Evolutionary conservation across 2,113 vertebrate species (phyloP).

Genomic region (Lagopus muta): DNA sequence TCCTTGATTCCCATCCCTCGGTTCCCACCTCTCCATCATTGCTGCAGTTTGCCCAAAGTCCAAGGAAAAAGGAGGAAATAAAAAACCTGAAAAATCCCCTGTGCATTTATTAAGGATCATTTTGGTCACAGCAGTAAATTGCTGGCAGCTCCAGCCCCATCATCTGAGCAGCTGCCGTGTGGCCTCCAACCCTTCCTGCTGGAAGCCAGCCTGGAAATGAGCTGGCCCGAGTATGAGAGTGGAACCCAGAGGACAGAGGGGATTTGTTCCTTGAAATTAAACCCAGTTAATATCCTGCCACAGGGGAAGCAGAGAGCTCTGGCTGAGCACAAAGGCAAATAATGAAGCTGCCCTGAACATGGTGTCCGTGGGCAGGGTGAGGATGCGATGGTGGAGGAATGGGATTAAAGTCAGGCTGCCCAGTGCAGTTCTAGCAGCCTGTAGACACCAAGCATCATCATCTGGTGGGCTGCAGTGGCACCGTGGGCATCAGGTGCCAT

Average conservation of each 20-base stretch:
- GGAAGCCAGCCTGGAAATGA: slow-evolving; percentile 44
- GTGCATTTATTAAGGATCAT: slow-evolving; percentile 2
- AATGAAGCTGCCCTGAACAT: not conserved
- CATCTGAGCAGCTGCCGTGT: slow-evolving; percentile 33
- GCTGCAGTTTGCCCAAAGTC: not conserved
- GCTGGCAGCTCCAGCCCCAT: slow-evolving; percentile 13
- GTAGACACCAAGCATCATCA: not conserved
- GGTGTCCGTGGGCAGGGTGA: not conserved
- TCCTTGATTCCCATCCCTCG: not conserved
- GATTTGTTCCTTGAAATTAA: slow-evolving; percentile 39
- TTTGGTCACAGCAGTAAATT: slow-evolving; percentile 42
- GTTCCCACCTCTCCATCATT: fast-evolving
- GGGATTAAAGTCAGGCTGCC: not conserved
- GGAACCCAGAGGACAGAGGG: not conserved
- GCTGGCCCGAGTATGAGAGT: not conserved
- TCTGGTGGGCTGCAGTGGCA: not conserved
- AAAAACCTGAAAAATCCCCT: not conserved
- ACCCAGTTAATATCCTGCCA: not conserved
- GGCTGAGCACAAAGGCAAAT: not conserved
- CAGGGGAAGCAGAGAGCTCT: not conserved
- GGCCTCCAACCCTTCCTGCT: slow-evolving; percentile 29
- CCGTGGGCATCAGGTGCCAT: fast-evolving
- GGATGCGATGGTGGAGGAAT: not conserved
- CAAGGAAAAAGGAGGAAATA: not conserved
- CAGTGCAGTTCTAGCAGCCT: not conserved